Percentiles rank a stretch among this genome's conserved stretches.
Evolutionary conservation across 2,888 invertebrate species (phyloP).

Genomic region (Acheta domesticus): DNA sequence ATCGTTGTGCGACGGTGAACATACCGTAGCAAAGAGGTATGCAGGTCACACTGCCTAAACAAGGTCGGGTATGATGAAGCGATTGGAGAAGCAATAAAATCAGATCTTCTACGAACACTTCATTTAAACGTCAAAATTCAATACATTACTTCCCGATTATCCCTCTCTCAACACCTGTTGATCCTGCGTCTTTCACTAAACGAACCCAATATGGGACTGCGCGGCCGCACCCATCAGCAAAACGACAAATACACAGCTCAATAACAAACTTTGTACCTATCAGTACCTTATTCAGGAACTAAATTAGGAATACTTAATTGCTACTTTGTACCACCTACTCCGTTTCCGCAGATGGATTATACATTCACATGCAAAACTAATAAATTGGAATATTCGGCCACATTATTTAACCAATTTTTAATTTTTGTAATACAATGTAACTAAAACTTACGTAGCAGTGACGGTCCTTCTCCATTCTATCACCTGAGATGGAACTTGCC

Average conservation of each 20-base stretch:
- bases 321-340: too few species aligned
- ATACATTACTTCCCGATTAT: too few species aligned
- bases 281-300: not conserved
- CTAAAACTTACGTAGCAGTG: not conserved
- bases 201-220: not conserved
- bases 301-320: too few species aligned
- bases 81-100: not conserved
- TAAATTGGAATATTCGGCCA: not conserved
- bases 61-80: not conserved
- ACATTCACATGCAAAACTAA: not conserved
- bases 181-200: not conserved
- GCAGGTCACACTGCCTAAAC: not conserved
- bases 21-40: constrained; percentile 9
- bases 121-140: too few species aligned
- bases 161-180: too few species aligned
- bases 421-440: too few species aligned
- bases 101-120: too few species aligned
- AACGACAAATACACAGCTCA: not conserved
- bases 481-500: not conserved
- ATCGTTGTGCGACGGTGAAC: not conserved
- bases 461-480: constrained; percentile 1
- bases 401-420: too few species aligned
- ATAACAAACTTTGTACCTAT: not conserved
- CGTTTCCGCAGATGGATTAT: too few species aligned
- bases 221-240: not conserved